Evolutionary conservation across 1,140 invertebrate genomes (phyloP).

Genomic region (Dolichoris vasculosae): DNA sequence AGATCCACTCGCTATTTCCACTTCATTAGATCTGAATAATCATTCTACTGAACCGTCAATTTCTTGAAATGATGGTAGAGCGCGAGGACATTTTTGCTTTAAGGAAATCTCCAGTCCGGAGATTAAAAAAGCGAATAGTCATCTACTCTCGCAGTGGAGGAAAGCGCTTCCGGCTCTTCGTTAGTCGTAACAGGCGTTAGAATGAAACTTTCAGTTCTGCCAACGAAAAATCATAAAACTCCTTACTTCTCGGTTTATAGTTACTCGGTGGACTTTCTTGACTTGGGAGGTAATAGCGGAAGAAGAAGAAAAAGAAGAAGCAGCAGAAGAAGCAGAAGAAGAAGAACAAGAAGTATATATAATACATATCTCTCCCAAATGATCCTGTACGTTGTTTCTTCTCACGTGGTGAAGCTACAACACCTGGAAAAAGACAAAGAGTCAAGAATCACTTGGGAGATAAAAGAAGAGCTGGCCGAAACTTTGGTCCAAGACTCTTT

Average conservation of each 20-base stretch:
- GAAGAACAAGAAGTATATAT: background rate
- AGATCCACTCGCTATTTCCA: background rate
- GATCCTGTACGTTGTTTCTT: background rate
- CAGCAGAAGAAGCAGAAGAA: too few species aligned
- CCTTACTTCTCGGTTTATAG: background rate
- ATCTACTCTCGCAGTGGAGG: background rate
- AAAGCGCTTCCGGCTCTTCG: background rate
- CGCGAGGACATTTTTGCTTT: background rate
- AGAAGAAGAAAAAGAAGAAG: background rate
- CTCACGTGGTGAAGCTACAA: background rate
- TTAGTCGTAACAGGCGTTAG: background rate
- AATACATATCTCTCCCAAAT: background rate
- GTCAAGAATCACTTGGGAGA: background rate
- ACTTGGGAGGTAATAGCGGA: background rate
- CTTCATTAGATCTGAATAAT: background rate
- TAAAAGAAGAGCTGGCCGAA: background rate
- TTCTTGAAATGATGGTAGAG: background rate
- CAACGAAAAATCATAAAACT: constrained; percentile 30
- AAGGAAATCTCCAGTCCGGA: background rate
- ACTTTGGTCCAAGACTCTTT: background rate
- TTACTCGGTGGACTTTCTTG: background rate
- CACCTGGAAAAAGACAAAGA: background rate
- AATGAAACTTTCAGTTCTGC: background rate
- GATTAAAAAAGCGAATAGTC: background rate
- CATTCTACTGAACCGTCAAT: background rate